Base-by-base conservation (phyloP, 2,113 vertebrate species). In the Stigmatopora nigra region DNA sequence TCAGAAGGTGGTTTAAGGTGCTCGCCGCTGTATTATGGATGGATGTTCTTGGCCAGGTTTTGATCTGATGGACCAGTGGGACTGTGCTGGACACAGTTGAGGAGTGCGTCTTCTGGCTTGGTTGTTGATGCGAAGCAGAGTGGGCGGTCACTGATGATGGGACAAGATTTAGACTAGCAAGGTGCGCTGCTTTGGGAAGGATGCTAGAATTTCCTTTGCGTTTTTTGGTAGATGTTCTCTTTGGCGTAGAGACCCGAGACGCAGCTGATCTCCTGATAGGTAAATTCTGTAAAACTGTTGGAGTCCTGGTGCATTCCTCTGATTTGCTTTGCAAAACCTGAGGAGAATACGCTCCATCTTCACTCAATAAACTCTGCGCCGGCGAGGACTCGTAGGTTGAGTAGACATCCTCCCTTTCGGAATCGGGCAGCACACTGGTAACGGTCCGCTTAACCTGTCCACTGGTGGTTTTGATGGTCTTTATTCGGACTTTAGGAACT, bases 141-240 rank as follows among this genome's bases (percentile, higher is more conserved):
- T 93, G 94, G 0, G 92, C 93, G 0, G 93, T 86, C 5, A 95
- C 96, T 0, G 94, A 95, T 0, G 94, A 93, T 0, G 96, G 96
- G 15, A 98, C 96, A 63, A 98, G 82, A 80, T 98, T 98, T 73
- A 98, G 91, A 73, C 94, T 98, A n/a, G 96, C 96, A 73, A 98
- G 82, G 86, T 98, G 96, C 77, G 98, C 90, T 0, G 95, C 95
- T 87, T 98, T 98, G 64, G 96, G 96, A 48, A 98, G 91, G 15
- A 94, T 91, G 71, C 67, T 92, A 65, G 93, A 87, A 10, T 81
- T 79, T 35, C 85, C n/a, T 0, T 25, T 3, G 1, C 22, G 69
- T 0, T 88, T 82, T 0, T 84, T 62, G 68, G 86, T 86, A 0
- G 76, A 57, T 0, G 73, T 81, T 67, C 84, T 92, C 70, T 89